phyloP scores from a whole-genome alignment of 2,888 invertebrate species.

The Palloptera scutellata region DNA sequence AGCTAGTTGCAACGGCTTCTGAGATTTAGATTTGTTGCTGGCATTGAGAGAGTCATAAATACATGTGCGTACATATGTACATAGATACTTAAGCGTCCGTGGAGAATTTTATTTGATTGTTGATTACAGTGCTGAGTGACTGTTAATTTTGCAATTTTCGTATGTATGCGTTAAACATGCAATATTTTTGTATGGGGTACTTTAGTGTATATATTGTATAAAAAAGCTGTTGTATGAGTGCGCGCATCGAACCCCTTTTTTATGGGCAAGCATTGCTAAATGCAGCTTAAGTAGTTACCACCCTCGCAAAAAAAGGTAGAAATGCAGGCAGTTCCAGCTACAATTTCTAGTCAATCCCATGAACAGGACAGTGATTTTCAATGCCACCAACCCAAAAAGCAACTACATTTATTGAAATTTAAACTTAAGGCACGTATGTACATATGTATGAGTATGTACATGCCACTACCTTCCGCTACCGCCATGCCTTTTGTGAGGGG shows the following conservation, averaged over 20 bases:
- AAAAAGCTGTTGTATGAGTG: too few relatives aligned
- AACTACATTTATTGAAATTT: too few relatives aligned
- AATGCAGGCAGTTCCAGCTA: not conserved
- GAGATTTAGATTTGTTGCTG: conserved; percentile 4
- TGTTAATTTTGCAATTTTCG: conserved; percentile 14
- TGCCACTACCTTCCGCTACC: too few relatives aligned
- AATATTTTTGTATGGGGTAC: not conserved
- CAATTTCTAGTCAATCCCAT: not conserved
- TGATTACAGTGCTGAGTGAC: conserved; percentile 31
- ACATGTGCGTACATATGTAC: not conserved
- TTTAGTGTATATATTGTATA: too few relatives aligned
- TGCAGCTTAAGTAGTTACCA: conserved; percentile 20
- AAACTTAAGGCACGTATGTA: too few relatives aligned
- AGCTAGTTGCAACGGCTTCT: too few relatives aligned
- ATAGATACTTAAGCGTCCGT: conserved; percentile 30
- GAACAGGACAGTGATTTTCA: too few relatives aligned
- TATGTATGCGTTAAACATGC: not conserved
- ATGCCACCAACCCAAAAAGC: too few relatives aligned
- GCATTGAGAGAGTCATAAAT: conserved; percentile 1
- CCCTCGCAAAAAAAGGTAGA: not conserved
- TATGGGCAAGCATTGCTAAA: conserved; percentile 12
- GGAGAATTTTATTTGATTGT: conserved; percentile 37
- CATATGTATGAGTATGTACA: too few relatives aligned
- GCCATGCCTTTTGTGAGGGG: too few relatives aligned
- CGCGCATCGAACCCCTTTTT: not conserved